phyloP scores from a whole-genome alignment of 1,140 invertebrate species.

The Euura saliciscinereae region DNA sequence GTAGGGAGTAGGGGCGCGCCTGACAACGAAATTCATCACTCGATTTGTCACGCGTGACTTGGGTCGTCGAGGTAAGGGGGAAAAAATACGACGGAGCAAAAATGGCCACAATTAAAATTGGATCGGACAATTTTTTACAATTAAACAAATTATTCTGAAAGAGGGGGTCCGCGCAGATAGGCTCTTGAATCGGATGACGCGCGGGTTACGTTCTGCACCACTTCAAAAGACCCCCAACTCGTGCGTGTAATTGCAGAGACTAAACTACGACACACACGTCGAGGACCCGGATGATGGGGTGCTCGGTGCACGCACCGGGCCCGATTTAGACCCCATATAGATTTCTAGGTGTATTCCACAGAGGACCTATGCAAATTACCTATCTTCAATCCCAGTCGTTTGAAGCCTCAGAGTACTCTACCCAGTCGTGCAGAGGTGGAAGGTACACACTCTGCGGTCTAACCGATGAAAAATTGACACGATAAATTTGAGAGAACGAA shows the following conservation, averaged over 20 bases:
- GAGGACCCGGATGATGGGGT: background rate
- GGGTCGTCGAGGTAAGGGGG: background rate
- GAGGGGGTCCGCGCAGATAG: background rate
- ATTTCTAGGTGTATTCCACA: background rate
- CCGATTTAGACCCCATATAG: background rate
- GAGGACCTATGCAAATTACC: conserved; percentile 2
- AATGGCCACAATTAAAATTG: conserved; percentile 4
- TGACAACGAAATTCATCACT: conserved; percentile 5
- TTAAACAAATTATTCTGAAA: background rate
- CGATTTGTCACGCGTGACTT: background rate
- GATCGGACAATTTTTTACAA: background rate
- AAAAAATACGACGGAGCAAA: background rate
- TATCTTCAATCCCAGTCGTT: background rate
- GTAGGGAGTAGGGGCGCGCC: background rate
- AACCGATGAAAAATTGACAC: background rate
- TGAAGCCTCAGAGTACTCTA: background rate
- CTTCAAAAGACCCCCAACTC: background rate
- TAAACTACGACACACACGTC: background rate
- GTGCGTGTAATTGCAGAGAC: background rate
- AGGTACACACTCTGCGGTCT: too few species aligned
- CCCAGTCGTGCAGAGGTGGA: background rate
- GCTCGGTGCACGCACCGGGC: background rate
- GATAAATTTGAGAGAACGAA: background rate
- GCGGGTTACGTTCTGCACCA: background rate
- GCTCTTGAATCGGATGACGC: background rate